phyloP scores from a whole-genome alignment of 2,888 invertebrate genomes.

The Rugalucina vietnamica region DNA sequence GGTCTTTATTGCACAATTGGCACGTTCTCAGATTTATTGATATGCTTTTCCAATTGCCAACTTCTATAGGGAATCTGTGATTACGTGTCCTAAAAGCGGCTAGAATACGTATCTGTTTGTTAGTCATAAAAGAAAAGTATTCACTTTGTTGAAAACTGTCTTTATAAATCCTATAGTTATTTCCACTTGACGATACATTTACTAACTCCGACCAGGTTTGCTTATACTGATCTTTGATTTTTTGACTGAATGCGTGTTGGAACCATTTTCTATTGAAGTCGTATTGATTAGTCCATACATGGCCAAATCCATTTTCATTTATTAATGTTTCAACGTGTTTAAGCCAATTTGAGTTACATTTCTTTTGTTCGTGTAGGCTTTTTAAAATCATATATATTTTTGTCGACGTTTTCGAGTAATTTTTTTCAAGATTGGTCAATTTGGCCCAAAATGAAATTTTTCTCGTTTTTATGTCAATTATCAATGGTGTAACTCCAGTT shows the following conservation, averaged over 20 bases:
- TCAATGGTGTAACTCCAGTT: neutral
- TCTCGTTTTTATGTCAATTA: neutral
- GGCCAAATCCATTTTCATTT: neutral
- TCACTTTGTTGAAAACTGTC: too few species aligned
- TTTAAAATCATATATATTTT: neutral
- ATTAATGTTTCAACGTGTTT: neutral
- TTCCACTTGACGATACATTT: neutral
- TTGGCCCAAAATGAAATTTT: neutral
- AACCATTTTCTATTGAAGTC: neutral
- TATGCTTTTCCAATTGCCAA: too few species aligned
- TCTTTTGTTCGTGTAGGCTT: neutral
- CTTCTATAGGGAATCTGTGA: too few species aligned
- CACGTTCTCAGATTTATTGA: too few species aligned
- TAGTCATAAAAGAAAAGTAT: too few species aligned
- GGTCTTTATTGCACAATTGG: too few species aligned
- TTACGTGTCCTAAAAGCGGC: too few species aligned
- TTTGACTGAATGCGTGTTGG: neutral
- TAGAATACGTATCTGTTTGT: too few species aligned
- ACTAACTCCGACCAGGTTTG: neutral
- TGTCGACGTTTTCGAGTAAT: neutral
- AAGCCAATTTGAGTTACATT: neutral
- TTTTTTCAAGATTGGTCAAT: neutral
- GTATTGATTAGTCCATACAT: neutral
- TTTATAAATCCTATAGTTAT: neutral
- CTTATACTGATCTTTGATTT: neutral